Conservation (phyloP, 2,113 vertebrate species). For the Neogobius melanostomus region DNA sequence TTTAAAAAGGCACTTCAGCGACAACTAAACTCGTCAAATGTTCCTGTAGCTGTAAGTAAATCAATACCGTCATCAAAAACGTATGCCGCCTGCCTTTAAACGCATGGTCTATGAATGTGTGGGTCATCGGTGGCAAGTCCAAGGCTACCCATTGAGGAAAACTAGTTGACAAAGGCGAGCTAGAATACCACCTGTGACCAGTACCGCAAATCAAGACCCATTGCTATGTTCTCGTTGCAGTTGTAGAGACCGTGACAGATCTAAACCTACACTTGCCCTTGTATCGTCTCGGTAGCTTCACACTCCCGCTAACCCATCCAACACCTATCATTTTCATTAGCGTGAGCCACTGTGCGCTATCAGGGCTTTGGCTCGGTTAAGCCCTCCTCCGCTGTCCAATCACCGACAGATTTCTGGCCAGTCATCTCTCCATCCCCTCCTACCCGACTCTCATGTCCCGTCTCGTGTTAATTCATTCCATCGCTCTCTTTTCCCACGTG, state of each 20-base stretch:
- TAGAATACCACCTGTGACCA: background rate
- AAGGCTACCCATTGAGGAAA: too few relatives aligned
- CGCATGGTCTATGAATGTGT: too few relatives aligned
- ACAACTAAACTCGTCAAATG: too few relatives aligned
- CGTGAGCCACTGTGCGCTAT: constrained; percentile 24
- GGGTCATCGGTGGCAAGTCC: too few relatives aligned
- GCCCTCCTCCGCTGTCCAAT: constrained; percentile 12
- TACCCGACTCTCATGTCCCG: constrained; percentile 16
- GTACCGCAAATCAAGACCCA: background rate
- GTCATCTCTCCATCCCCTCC: constrained; percentile 21
- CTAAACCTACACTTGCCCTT: background rate
- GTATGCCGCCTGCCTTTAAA: too few relatives aligned
- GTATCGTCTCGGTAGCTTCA: constrained; percentile 2
- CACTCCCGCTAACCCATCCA: constrained; percentile 33
- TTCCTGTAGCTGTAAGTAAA: too few relatives aligned
- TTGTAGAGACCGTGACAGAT: background rate
- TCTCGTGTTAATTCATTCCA: constrained; percentile 43
- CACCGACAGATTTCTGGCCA: constrained; percentile 27
- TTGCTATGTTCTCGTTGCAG: background rate
- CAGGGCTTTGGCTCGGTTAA: constrained; percentile 31
- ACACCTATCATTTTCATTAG: constrained; percentile 52
- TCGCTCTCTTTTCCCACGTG: constrained; percentile 33
- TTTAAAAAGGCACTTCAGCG: too few relatives aligned
- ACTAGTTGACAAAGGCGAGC: too few relatives aligned
- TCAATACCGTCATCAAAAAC: too few relatives aligned